These are phyloP conservation scores for Lordiphosa mommai DNA, from an alignment of 1,140 invertebrate species.

Conservation along the genomic window DNA sequence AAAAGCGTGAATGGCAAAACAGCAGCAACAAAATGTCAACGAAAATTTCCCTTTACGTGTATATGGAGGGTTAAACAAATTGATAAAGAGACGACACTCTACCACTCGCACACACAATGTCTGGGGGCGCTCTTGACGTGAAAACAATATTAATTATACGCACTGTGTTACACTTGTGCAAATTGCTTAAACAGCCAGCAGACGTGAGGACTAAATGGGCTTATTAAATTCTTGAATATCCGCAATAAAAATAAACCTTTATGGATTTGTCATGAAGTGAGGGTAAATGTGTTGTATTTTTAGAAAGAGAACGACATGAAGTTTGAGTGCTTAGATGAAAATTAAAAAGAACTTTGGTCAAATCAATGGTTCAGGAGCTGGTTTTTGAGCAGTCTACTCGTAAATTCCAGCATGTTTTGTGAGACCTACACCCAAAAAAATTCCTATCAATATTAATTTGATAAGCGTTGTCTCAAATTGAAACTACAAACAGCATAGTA, in stretches of 20 bases:
- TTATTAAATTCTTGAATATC: conserved; percentile 21
- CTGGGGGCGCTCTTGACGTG: conserved; percentile 12
- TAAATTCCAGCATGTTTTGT: too few species aligned
- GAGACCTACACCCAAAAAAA: too few species aligned
- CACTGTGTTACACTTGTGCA: conserved; percentile 43
- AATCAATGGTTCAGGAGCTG: too few species aligned
- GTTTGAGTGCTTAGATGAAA: not conserved
- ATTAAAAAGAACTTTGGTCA: too few species aligned
- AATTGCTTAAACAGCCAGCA: conserved; percentile 3
- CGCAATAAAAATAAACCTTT: conserved; percentile 33
- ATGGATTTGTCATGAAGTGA: conserved; percentile 7
- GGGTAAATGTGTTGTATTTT: not conserved
- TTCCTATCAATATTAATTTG: too few species aligned
- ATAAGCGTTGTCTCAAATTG: too few species aligned
- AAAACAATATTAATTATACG: conserved; percentile 65
- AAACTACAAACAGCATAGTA: too few species aligned
- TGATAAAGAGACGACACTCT: conserved; percentile 43
- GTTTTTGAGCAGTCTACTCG: too few species aligned
- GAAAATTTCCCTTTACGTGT: conserved; percentile 8
- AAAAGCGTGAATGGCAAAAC: conserved; percentile 12
- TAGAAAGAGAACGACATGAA: not conserved
- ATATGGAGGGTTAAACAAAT: conserved; percentile 39
- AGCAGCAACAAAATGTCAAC: conserved; percentile 11
- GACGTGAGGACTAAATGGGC: conserved; percentile 5
- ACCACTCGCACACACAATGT: conserved; percentile 10